Conservation (phyloP, 2,113 vertebrate genomes). For the Sisor rabdophorus region DNA sequence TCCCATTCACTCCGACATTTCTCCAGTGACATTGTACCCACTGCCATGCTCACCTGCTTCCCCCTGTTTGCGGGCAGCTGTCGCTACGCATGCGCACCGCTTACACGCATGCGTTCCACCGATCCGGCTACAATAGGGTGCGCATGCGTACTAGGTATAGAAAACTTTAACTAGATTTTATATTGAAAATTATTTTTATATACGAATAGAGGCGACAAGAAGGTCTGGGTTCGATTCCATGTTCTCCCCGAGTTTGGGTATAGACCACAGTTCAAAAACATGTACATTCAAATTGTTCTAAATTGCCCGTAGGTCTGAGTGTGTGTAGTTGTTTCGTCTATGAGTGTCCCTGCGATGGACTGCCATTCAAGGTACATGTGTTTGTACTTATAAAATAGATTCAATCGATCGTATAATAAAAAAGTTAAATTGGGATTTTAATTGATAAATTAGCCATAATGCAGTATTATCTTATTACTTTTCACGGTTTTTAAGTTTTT, state of each 20-base stretch:
- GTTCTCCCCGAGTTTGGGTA: no score
- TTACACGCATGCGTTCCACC: neutral
- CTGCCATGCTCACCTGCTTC: conserved; percentile 24
- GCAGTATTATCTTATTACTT: neutral
- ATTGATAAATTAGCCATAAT: neutral
- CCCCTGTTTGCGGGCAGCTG: neutral
- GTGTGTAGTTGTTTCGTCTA: no score
- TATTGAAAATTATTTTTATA: neutral
- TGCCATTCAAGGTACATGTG: no score
- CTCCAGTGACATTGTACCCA: conserved; percentile 65
- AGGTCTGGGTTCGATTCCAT: no score
- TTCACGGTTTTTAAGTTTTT: neutral
- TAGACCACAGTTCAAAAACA: no score
- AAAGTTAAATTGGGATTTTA: no score
- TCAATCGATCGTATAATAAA: no score
- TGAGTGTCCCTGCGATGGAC: no score
- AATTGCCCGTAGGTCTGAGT: no score
- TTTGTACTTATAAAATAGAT: neutral
- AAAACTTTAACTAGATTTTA: neutral
- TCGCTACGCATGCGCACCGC: neutral
- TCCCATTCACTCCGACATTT: conserved; percentile 77
- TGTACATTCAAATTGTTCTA: no score
- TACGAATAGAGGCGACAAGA: neutral
- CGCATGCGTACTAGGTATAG: neutral
- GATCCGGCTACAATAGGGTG: neutral